These are phyloP conservation scores for Acomys russatus DNA, from an alignment of 2,797 vertebrate genomes.

Conservation along the genomic window DNA sequence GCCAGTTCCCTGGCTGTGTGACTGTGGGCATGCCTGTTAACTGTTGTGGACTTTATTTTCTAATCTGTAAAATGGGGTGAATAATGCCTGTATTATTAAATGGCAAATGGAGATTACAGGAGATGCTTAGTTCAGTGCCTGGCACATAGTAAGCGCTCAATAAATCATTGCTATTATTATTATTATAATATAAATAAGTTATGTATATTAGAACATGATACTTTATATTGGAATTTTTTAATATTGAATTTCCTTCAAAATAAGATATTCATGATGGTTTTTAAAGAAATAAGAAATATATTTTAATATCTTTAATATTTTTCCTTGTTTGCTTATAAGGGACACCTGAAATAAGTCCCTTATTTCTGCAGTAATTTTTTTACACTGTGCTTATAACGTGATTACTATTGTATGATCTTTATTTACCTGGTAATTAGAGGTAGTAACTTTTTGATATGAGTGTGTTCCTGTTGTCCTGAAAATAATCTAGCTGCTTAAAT, in stretches of 20 bases:
- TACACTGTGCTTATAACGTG: constrained; percentile 55
- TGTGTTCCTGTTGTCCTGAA: constrained; percentile 60
- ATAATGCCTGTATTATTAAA: constrained; percentile 40
- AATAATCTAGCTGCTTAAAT: constrained; percentile 35
- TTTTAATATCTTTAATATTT: constrained; percentile 43
- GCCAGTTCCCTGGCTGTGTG: neutral
- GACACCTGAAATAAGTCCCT: constrained; percentile 35
- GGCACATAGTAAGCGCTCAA: constrained; percentile 76
- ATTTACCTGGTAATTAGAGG: constrained; percentile 21
- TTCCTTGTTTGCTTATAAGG: constrained; percentile 45
- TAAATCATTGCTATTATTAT: constrained; percentile 71
- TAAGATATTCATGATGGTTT: constrained; percentile 56
- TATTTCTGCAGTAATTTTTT: constrained; percentile 34
- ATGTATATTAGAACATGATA: constrained; percentile 22
- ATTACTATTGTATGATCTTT: constrained; percentile 37
- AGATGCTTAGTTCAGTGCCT: constrained; percentile 78
- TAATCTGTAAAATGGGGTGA: constrained; percentile 73
- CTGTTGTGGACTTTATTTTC: constrained; percentile 45
- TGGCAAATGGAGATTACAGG: constrained; percentile 33
- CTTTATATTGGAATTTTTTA: constrained; percentile 41
- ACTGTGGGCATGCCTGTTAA: constrained; percentile 31
- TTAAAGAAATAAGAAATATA: constrained; percentile 40
- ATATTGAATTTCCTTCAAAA: constrained; percentile 44
- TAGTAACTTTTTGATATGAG: constrained; percentile 16
- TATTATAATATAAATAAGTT: constrained; percentile 16